Conservation (phyloP, 2,113 vertebrate genomes). For the Reinhardtius hippoglossoides region DNA sequence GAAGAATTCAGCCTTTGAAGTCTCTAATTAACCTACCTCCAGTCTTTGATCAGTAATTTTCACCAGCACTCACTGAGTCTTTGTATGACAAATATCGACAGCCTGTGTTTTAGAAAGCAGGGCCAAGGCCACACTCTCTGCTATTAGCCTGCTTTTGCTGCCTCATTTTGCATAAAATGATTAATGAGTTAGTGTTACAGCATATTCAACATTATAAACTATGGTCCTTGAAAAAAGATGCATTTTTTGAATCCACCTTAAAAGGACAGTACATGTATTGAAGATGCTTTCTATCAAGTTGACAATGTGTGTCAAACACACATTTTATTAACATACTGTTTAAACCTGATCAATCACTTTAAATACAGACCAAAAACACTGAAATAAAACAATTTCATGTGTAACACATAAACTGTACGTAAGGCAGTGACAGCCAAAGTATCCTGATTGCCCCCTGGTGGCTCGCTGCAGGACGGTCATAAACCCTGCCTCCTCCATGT, state of each 20-base stretch:
- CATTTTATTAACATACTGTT: no score
- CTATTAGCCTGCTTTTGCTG: background rate
- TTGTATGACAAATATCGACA: slow-evolving; percentile 16
- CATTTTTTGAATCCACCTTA: background rate
- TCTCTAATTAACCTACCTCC: slow-evolving; percentile 55
- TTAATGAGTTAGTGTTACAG: slow-evolving; percentile 8
- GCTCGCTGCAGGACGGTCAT: no score
- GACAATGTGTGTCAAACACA: background rate
- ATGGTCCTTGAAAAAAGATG: background rate
- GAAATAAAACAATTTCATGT: no score
- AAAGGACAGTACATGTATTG: background rate
- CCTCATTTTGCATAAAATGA: background rate
- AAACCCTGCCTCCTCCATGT: no score
- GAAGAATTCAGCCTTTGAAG: slow-evolving; percentile 52
- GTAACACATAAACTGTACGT: no score
- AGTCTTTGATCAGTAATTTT: slow-evolving; percentile 58
- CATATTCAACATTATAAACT: background rate
- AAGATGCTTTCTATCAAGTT: background rate
- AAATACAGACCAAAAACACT: no score
- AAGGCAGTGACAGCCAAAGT: no score
- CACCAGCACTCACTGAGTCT: slow-evolving; percentile 16
- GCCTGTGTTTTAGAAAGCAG: background rate
- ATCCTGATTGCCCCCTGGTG: no score
- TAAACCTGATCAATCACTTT: no score
- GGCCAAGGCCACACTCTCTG: background rate